Evolutionary conservation across 2,888 invertebrate species (phyloP).

Genomic region (Matsumyia berberina): DNA sequence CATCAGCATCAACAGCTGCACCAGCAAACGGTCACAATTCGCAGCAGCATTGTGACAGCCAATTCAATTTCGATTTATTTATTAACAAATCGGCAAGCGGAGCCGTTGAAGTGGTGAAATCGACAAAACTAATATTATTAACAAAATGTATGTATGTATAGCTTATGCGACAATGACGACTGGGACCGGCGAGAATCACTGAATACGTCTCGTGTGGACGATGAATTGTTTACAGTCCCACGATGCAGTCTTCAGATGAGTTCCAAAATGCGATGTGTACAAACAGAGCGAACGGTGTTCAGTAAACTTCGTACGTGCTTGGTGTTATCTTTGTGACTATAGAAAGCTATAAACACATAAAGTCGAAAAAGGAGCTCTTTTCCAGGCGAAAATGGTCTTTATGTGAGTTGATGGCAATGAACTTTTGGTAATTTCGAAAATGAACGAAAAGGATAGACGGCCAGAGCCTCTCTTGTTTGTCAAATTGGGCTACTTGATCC

Average conservation of each 20-base stretch:
- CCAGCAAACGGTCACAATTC: slow-evolving; percentile 48
- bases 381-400: background rate
- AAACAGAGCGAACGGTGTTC: slow-evolving; percentile 25
- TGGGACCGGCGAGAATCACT: slow-evolving; percentile 23
- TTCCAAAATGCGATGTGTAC: slow-evolving; percentile 23
- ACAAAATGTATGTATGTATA: slow-evolving; percentile 45
- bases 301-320: slow-evolving; percentile 1
- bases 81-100: slow-evolving; percentile 57
- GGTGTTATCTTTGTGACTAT: slow-evolving; percentile 2
- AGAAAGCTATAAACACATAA: slow-evolving; percentile 11
- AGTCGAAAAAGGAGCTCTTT: background rate
- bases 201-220: slow-evolving; percentile 45
- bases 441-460: too few relatives aligned
- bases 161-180: slow-evolving; percentile 32
- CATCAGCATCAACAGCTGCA: slow-evolving; percentile 32
- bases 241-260: slow-evolving; percentile 49
- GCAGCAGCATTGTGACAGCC: slow-evolving; percentile 55
- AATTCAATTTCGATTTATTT: slow-evolving; percentile 70
- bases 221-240: slow-evolving; percentile 70
- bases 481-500: too few relatives aligned
- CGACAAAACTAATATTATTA: slow-evolving; percentile 62
- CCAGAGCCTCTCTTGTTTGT: too few relatives aligned
- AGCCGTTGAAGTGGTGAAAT: slow-evolving; percentile 59
- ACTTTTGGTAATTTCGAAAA: too few relatives aligned
- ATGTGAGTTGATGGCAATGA: too few relatives aligned